Evolutionary conservation across 1,140 invertebrate species (phyloP).

Genomic region (Drosophila tropicalis): DNA sequence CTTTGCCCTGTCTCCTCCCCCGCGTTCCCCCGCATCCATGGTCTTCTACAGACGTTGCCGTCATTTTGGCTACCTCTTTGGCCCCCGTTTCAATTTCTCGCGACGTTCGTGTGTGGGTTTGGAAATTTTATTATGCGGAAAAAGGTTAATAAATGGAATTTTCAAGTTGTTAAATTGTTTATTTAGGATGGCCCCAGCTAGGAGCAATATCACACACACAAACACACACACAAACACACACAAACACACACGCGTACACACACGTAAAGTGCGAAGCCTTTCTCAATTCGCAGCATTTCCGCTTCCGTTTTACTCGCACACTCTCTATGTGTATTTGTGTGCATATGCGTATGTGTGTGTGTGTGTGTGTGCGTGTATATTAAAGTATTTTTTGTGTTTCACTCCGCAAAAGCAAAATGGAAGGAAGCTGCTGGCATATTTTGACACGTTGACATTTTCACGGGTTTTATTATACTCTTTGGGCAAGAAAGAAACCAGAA

Average conservation of each 20-base stretch:
- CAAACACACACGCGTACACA: slow-evolving; percentile 1
- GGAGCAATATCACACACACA: slow-evolving; percentile 16
- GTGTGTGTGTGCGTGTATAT: slow-evolving; percentile 28
- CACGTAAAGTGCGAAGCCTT: slow-evolving; percentile 5
- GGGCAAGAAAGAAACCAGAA: background rate
- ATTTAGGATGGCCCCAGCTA: slow-evolving; percentile 51
- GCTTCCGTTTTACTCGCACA: slow-evolving; percentile 32
- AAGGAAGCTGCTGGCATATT: slow-evolving; percentile 63
- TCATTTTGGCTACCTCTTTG: background rate
- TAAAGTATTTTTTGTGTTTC: slow-evolving; percentile 58
- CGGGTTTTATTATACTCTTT: slow-evolving; percentile 43
- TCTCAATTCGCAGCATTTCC: slow-evolving; percentile 42
- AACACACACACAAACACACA: slow-evolving; percentile 13
- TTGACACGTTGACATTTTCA: slow-evolving; percentile 64
- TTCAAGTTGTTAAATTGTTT: slow-evolving; percentile 70
- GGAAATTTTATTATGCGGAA: slow-evolving; percentile 65
- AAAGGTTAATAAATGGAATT: slow-evolving; percentile 69
- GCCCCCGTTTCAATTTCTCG: background rate
- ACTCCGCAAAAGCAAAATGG: slow-evolving; percentile 39
- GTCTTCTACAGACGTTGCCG: background rate
- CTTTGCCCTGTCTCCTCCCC: slow-evolving; percentile 25
- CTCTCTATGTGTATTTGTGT: slow-evolving; percentile 12
- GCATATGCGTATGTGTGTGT: slow-evolving; percentile 9
- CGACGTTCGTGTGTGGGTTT: slow-evolving; percentile 25
- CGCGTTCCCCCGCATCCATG: background rate